Evolutionary conservation across 2,797 vertebrate species (phyloP).

Genomic region (Enteromius anoplus): DNA sequence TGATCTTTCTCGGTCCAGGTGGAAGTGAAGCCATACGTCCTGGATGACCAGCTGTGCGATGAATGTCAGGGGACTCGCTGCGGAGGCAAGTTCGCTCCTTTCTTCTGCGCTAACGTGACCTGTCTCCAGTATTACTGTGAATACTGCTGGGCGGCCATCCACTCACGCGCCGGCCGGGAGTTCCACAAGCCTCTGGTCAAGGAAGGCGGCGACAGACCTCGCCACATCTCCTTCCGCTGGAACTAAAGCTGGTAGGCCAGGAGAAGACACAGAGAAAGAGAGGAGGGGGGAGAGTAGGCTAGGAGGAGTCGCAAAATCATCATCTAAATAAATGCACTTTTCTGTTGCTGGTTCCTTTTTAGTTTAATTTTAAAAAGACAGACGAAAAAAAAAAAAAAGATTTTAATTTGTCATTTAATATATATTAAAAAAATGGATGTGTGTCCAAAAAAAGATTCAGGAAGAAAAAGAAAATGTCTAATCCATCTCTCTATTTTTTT

Average conservation of each 20-base stretch:
- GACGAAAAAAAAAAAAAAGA: constrained; percentile 52
- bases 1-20: constrained; percentile 76
- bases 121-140: constrained; percentile 99
- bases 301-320: constrained; percentile 82
- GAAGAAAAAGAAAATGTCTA: constrained; percentile 70
- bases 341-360: constrained; percentile 91
- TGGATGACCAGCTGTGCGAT: constrained; percentile 99
- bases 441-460: constrained; percentile 74
- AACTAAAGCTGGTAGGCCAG: constrained; percentile 82
- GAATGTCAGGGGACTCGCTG: constrained; percentile 99
- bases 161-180: constrained; percentile 96
- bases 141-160: constrained; percentile 99
- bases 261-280: constrained; percentile 65
- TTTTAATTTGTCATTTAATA: constrained; percentile 78
- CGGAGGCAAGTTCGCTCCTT: constrained; percentile 97
- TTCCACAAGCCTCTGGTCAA: constrained; percentile 99
- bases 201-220: constrained; percentile 97
- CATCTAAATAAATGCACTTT: constrained; percentile 97
- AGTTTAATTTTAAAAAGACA: constrained; percentile 74
- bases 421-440: constrained; percentile 71
- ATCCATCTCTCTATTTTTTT: constrained; percentile 75
- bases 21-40: constrained; percentile 99
- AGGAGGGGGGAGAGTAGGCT: constrained; percentile 70
- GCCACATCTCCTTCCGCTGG: constrained; percentile 99
- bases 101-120: constrained; percentile 99